Percentiles rank a stretch among this genome's conserved stretches.
Conservation (phyloP, 2,113 vertebrate genomes). For the Eptesicus fuscus region DNA sequence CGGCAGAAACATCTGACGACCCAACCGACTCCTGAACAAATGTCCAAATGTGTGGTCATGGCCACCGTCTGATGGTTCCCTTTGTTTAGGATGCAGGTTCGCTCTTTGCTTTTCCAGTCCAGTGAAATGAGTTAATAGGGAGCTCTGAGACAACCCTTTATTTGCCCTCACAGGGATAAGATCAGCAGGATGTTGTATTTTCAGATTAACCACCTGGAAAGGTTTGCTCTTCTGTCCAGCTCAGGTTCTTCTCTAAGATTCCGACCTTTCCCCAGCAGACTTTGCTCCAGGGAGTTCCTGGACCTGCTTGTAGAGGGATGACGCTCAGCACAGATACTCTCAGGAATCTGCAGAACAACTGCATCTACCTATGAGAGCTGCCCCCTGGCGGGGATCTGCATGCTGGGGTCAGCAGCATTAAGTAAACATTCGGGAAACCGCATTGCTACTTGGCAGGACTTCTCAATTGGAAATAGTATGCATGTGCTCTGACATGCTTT, state of each 20-base stretch:
- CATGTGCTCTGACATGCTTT: neutral
- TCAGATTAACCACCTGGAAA: neutral
- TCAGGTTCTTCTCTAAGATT: neutral
- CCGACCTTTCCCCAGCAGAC: neutral
- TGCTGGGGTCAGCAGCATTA: neutral
- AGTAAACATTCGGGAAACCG: neutral
- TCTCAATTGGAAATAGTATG: neutral
- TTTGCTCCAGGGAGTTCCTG: neutral
- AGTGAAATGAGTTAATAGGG: neutral
- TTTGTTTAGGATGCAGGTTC: neutral
- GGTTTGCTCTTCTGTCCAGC: neutral
- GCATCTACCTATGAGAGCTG: neutral
- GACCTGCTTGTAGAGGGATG: neutral
- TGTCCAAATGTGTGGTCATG: neutral
- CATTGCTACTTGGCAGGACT: neutral
- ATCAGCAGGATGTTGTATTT: conserved; percentile 16
- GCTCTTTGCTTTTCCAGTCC: neutral
- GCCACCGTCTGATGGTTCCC: neutral
- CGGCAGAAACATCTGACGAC: neutral
- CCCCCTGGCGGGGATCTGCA: neutral
- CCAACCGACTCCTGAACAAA: neutral
- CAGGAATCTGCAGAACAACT: neutral
- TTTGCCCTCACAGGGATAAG: neutral
- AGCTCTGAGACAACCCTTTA: neutral
- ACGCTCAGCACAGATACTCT: neutral